phyloP scores from a whole-genome alignment of 2,797 vertebrate species.

The Falco berigora region DNA sequence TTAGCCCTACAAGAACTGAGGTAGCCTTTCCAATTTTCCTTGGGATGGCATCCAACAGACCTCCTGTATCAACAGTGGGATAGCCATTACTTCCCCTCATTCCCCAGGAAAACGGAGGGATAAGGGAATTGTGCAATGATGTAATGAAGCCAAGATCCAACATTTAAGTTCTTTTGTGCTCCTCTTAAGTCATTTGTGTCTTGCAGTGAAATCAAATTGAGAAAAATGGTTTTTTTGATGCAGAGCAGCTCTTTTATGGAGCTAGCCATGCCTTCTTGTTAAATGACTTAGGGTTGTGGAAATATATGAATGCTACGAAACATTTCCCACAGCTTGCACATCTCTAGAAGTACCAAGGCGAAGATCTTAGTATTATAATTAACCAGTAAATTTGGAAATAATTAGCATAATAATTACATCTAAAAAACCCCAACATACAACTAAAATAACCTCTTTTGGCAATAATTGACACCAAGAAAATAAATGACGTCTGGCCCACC shows the following conservation, averaged over 20 bases:
- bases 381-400: constrained; percentile 31
- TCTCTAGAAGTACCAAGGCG: background rate
- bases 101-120: background rate
- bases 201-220: background rate
- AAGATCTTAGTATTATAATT: background rate
- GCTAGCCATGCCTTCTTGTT: background rate
- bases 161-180: background rate
- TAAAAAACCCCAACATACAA: background rate
- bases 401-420: constrained; percentile 30
- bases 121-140: background rate
- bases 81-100: background rate
- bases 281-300: background rate
- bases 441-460: constrained; percentile 10
- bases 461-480: constrained; percentile 14
- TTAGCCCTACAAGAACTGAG: background rate
- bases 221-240: background rate
- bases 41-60: background rate
- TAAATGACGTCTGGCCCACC: constrained; percentile 25
- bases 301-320: background rate
- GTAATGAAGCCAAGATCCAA: background rate
- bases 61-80: background rate
- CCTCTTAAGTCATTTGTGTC: background rate
- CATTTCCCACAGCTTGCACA: background rate
- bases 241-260: background rate
- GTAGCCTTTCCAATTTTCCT: background rate